Percentiles rank a stretch among this genome's conserved stretches.
Conservation (phyloP, 2,113 vertebrate species). For the Mesoclemmys tuberculata region DNA sequence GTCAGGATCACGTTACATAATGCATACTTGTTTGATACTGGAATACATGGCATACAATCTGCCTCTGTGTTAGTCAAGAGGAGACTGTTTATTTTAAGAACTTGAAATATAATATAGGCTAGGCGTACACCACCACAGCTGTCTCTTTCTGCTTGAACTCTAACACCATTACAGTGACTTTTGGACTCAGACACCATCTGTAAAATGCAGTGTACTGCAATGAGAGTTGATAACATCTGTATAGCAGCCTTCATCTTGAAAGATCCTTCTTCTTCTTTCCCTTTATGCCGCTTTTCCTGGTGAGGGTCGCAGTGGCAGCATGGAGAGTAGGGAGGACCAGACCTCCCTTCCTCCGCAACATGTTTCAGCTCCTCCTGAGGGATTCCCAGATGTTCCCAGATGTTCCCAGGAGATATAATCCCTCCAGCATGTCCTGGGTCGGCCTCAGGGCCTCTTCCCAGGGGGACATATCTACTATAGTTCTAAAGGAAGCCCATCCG, state of each 20-base stretch:
- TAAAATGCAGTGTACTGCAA: not conserved
- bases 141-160: not conserved
- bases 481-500: too few species aligned
- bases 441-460: too few species aligned
- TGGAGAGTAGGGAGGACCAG: too few species aligned
- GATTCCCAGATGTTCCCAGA: too few species aligned
- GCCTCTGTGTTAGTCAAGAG: not conserved
- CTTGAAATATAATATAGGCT: not conserved
- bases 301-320: too few species aligned
- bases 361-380: too few species aligned
- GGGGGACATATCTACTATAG: too few species aligned
- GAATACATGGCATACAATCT: slow-evolving; percentile 1
- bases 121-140: not conserved
- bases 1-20: slow-evolving; percentile 45
- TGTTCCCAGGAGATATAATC: too few species aligned
- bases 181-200: not conserved
- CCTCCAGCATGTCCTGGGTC: too few species aligned
- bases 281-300: too few species aligned
- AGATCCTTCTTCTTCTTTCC: too few species aligned
- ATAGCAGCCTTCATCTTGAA: fast-evolving
- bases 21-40: slow-evolving; percentile 35
- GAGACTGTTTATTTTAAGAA: not conserved
- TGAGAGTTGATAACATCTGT: not conserved
- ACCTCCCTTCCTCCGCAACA: too few species aligned
- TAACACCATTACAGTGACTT: not conserved